Evolutionary conservation across 2,797 vertebrate species (phyloP), one percentile per base, ranked within the genome.

Genomic region (Margarornis squamiger): DNA sequence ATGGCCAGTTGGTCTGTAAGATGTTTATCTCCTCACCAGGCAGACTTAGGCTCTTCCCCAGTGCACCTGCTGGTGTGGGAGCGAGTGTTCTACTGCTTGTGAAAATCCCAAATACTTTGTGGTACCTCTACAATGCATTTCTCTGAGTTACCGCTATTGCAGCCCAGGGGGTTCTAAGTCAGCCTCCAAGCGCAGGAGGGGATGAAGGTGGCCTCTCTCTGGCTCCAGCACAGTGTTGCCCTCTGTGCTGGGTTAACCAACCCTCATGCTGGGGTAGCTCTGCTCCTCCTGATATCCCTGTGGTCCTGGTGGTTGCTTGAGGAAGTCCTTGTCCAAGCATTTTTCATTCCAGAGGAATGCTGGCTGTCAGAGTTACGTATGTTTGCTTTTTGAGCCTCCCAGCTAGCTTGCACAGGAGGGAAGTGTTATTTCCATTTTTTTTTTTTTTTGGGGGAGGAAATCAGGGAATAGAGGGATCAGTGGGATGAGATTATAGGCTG

Each of bases 21-120:
- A 7, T 0, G 0, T 63, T 71, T 65, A 12, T 58, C 36, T 74
- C 34, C 52, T 61, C 38, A 12, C 8, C 14, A 76, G 46, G 38
- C 41, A 86, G 38, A 26, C 32, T 63, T 2, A n/a, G 52, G 52
- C 46, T 41, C 52, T 41, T 66, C 34, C 59, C 36, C 27, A n/a
- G 26, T 29, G 54, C 45, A 51, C 14, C n/a, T 34, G 32, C 58
- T 68, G 71, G 63, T 12, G 10, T 62, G 34, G 41, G 34, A 77
- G 23, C 0, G 0, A 86, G n/a, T 19, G 62, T 21, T 55, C 32
- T 57, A 22, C 27, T 0, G 0, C 0, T 0, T 11, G 36, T 24
- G 38, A 70, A 75, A 90, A 32, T 54, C 48, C 51, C 38, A 75
- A 26, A 52, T 27, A 30, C 19, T 55, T 30, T 32, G 62, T 23